Base-by-base conservation (phyloP, 2,797 vertebrate species). In the Amniataba percoides region DNA sequence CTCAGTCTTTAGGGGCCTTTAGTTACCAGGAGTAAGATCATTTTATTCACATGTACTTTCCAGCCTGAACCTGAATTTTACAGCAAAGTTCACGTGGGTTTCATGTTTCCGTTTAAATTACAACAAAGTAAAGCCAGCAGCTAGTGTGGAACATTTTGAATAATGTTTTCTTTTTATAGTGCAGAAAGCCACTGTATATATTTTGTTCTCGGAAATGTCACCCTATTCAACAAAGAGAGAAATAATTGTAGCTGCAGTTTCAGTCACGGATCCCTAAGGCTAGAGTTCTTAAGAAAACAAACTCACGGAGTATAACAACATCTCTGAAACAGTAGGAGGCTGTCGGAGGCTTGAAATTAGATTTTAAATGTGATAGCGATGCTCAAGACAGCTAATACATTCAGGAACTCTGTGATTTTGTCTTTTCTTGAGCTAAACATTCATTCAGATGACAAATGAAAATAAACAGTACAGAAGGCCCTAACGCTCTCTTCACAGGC, bases 21-120 rank as follows among this genome's bases (percentile, higher is more conserved):
- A 36, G 14, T 52, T 64, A 36, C 25, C 43, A 34, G 43, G 58
- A 53, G 25, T 7, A 19, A 19, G 12, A 11, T 76, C 19, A 8
- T 25, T 43, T 57, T 11, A 34, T 23, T 23, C 7, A 64, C 39
- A 46, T 34, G 21, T 23, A 16, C 9, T 39, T 71, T 67, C 8
- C 6, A 66, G 13, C n/a, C 19, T 49, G 42, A 52, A 46, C 13
- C 43, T 39, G 43, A 63, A 43, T 23, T 58, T 52, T 25, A 45
- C 36, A 12, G 36, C 23, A 70, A 52, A 58, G 68, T 55, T 49
- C 52, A 57, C 34, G 19, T 4, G 23, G 43, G 31, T 69, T 60
- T 71, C 31, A 52, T 80, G 21, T 83, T 68, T 70, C 25, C 34
- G 25, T 53, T 36, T 49, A 74, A 77, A 66, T 63, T 21, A 46